Evolutionary conservation across 2,797 vertebrate genomes (phyloP).

Genomic region (Dermochelys coriacea): DNA sequence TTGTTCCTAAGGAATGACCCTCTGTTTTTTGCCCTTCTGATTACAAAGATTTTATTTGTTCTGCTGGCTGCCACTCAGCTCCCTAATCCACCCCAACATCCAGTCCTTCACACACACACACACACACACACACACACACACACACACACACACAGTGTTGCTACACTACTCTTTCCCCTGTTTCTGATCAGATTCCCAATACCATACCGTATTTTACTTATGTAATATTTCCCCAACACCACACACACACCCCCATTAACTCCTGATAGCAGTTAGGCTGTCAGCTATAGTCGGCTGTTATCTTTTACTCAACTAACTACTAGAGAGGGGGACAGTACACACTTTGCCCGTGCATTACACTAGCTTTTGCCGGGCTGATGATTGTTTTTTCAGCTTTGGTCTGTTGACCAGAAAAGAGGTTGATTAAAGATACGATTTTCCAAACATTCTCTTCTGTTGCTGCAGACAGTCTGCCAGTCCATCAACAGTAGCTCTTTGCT

Average conservation of each 20-base stretch:
- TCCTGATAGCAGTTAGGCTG: not conserved
- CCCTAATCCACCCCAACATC: not conserved
- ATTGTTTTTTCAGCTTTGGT: not conserved
- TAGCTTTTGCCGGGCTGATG: not conserved
- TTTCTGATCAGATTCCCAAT: not conserved
- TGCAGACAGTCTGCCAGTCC: not conserved
- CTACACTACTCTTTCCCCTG: not conserved
- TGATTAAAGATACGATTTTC: not conserved
- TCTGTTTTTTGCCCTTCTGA: not conserved
- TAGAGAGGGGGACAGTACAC: accelerated
- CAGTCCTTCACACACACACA: not conserved
- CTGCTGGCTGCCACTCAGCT: not conserved
- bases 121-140: not conserved
- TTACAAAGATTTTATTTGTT: not conserved
- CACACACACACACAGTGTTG: not conserved
- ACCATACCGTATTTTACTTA: accelerated
- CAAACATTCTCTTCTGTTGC: not conserved
- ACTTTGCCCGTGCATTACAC: not conserved
- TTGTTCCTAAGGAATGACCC: not conserved
- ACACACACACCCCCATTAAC: no score
- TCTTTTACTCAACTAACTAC: not conserved
- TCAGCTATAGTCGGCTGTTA: not conserved
- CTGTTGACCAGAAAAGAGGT: not conserved
- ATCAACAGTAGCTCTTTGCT: not conserved
- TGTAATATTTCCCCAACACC: not conserved